Percentiles rank a stretch among this genome's conserved stretches.
These are phyloP conservation scores for Suricata suricatta DNA, from an alignment of 2,113 vertebrate genomes.

Conservation along the genomic window DNA sequence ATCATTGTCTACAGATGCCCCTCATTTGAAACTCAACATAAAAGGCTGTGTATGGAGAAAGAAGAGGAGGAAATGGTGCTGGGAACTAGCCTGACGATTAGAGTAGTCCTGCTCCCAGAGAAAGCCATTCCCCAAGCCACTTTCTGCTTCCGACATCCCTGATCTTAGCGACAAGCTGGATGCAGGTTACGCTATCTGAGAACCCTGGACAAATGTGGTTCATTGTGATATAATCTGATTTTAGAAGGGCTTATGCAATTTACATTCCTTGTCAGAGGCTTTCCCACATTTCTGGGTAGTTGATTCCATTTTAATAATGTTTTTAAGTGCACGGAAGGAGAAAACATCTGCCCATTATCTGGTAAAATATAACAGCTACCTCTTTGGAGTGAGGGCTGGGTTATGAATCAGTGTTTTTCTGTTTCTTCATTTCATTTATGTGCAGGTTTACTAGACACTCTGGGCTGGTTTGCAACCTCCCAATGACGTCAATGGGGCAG, in stretches of 20 bases:
- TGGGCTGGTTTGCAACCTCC: constrained; percentile 81
- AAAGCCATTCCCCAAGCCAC: not conserved
- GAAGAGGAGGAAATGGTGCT: accelerated
- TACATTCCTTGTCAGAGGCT: constrained; percentile 35
- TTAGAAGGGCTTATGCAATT: not conserved
- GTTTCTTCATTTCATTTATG: constrained; percentile 65
- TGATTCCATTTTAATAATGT: constrained; percentile 23
- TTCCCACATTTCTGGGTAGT: constrained; percentile 32
- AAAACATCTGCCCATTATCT: constrained; percentile 59
- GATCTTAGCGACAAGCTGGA: not conserved
- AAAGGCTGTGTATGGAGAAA: not conserved
- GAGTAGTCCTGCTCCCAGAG: not conserved
- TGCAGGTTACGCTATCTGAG: not conserved
- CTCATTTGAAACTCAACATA: not conserved
- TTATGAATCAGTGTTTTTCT: constrained; percentile 68
- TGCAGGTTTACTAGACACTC: constrained; percentile 70
- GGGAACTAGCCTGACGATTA: no score
- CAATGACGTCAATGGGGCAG: constrained; percentile 86
- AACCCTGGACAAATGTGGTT: not conserved
- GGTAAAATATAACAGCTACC: constrained; percentile 39
- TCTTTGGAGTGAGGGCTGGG: constrained; percentile 24
- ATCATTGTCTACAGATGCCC: not conserved
- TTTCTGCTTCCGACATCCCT: not conserved
- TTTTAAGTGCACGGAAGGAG: constrained; percentile 40
- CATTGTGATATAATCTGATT: constrained; percentile 30